phyloP scores from a whole-genome alignment of 2,113 vertebrate genomes.

The Phalacrocorax pelagicus region DNA sequence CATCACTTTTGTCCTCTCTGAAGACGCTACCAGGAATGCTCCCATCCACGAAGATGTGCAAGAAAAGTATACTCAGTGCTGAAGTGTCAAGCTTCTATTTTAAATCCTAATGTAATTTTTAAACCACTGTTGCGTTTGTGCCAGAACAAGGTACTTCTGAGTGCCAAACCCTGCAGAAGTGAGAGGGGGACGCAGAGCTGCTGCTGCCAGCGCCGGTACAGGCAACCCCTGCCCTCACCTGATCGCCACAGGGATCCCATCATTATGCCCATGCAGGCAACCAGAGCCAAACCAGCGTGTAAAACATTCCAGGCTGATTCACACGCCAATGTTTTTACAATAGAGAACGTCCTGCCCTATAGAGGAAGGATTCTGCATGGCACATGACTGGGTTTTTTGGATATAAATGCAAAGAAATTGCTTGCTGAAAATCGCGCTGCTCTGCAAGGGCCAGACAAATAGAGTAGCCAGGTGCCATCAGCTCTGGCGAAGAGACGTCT shows the following conservation, averaged over 20 bases:
- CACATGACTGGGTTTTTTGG: fast-evolving
- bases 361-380: not conserved
- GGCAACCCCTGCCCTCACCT: not conserved
- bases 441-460: not conserved
- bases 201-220: fast-evolving
- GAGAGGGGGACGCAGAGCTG: not conserved
- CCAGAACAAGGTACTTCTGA: not conserved
- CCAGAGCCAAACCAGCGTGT: not conserved
- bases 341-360: not conserved
- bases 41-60: not conserved
- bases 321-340: fast-evolving
- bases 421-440: not conserved
- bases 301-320: not conserved
- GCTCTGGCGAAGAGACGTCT: not conserved
- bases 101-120: not conserved
- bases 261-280: fast-evolving
- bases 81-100: not conserved
- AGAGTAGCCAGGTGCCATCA: not conserved
- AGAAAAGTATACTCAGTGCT: not conserved
- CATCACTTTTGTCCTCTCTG: not conserved
- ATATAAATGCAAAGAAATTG: not conserved
- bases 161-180: no score
- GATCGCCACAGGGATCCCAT: no score
- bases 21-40: no score
- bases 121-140: not conserved